These are phyloP conservation scores for Dryocosmus kuriphilus DNA, from an alignment of 2,888 invertebrate species.

Conservation along the genomic window DNA sequence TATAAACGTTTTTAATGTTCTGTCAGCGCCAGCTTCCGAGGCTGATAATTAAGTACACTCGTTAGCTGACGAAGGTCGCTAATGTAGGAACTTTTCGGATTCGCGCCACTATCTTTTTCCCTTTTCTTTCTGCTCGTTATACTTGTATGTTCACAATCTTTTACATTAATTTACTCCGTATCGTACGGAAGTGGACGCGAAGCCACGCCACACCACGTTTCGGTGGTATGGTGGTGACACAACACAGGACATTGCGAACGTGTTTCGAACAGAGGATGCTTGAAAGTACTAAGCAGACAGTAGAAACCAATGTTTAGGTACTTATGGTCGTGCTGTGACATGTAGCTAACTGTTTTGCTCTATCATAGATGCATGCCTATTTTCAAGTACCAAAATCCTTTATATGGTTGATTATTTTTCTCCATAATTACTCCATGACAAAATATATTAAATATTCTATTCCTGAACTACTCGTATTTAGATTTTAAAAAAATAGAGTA, in stretches of 20 bases:
- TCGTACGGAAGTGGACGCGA: constrained; percentile 28
- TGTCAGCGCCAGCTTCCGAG: constrained; percentile 64
- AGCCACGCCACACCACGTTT: no score
- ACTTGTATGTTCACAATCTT: constrained; percentile 36
- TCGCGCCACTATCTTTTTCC: constrained; percentile 11
- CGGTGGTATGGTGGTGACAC: neutral
- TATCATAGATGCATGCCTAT: no score
- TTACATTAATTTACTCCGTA: constrained; percentile 38
- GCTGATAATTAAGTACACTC: constrained; percentile 71
- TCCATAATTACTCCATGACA: no score
- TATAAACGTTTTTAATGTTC: constrained; percentile 70
- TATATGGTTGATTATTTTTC: no score
- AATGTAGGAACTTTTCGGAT: constrained; percentile 69
- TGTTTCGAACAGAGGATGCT: constrained; percentile 8
- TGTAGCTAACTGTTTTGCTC: no score
- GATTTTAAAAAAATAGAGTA: no score
- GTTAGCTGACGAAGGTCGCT: constrained; percentile 68
- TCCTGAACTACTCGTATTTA: no score
- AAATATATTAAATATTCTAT: no score
- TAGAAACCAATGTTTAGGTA: no score
- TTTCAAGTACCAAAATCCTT: no score
- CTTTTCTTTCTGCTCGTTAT: neutral
- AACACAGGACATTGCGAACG: constrained; percentile 24
- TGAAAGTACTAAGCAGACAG: neutral
- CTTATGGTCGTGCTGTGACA: no score